Base-by-base conservation (phyloP, 1,140 invertebrate genomes). In the Bombus waltoni region DNA sequence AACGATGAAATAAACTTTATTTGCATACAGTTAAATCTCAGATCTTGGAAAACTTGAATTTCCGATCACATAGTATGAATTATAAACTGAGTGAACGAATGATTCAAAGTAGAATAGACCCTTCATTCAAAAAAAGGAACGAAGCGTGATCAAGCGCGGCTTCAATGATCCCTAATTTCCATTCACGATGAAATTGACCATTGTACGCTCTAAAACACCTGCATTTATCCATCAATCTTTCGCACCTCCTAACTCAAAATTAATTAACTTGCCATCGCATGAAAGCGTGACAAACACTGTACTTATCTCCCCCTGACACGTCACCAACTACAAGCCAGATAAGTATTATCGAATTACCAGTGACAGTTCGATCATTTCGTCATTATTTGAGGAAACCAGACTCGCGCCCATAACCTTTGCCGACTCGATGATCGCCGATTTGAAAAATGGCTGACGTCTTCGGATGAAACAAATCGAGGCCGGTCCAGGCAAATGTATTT, bases 381-480 rank as follows among this genome's bases (percentile, higher is more conserved):
- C 9, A 1, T 11, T n/a, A 38, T n/a, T n/a, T 53, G 47, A 53
- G 47, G 18, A 53, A 53, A 53, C 47, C 47, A 53, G 18, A 28
- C 25, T 28, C 3, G 22, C 13, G 22, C 10, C 8, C n/a, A 18
- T 25, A 75, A 40, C 75, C 35, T 44, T 32, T 2, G 8, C 13
- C 28, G 25, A 59, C 15, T 13, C 32, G 74, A 59, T 35, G 62
- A 18, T 66, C 32, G 65, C 8, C 74, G 35, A 3, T 32, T 1
- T 15, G 11, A 32, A 15, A 3, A 18, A 22, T 35, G n/a, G 22
- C 11, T 5, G n/a, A 11, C 44, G 10, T 44, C 15, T 53, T 74
- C 9, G 53, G 28, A 59, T 9, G 44, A 35, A 38, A 44, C 47
- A 35, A 72, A 84, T 72, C 75, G 82, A 78, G 82, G 82, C 38